Conservation (phyloP, 2,888 invertebrate genomes). For the Drosophila anomelani region DNA sequence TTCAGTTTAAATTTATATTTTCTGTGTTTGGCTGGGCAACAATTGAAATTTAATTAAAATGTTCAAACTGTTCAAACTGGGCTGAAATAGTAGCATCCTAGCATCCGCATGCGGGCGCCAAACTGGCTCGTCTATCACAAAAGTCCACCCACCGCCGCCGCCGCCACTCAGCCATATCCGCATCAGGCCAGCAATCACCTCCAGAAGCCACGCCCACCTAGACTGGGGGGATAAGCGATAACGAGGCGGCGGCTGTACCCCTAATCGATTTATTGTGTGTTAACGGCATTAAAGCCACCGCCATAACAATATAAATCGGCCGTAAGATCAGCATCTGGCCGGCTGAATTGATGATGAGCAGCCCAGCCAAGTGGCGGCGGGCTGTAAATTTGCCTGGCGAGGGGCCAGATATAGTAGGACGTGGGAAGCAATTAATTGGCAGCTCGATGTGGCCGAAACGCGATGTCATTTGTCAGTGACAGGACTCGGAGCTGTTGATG, state of each 20-base stretch:
- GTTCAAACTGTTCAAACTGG: slow-evolving; percentile 46
- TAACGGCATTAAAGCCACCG: slow-evolving; percentile 50
- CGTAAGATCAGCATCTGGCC: slow-evolving; percentile 48
- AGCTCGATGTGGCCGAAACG: slow-evolving; percentile 45
- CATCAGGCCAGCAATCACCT: slow-evolving; percentile 7
- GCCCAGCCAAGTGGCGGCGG: slow-evolving; percentile 39
- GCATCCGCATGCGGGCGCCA: slow-evolving; percentile 28
- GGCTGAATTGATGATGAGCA: slow-evolving; percentile 31
- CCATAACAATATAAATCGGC: slow-evolving; percentile 48
- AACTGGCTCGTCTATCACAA: slow-evolving; percentile 34
- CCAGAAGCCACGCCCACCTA: slow-evolving; percentile 8
- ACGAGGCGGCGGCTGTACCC: slow-evolving; percentile 53
- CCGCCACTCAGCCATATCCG: not conserved
- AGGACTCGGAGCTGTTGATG: slow-evolving; percentile 8
- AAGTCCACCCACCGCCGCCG: not conserved
- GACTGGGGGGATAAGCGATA: slow-evolving; percentile 56
- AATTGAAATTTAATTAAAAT: slow-evolving; percentile 69
- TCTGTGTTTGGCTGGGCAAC: slow-evolving; percentile 25
- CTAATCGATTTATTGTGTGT: slow-evolving; percentile 74
- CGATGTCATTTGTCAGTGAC: slow-evolving; percentile 49
- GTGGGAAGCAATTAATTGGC: slow-evolving; percentile 60
- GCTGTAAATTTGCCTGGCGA: slow-evolving; percentile 40
- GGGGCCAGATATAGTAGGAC: not conserved
- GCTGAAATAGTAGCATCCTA: slow-evolving; percentile 23
- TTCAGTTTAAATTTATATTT: not conserved